These are phyloP conservation scores for Episyrphus balteatus DNA, from an alignment of 1,140 invertebrate genomes.

Conservation along the genomic window DNA sequence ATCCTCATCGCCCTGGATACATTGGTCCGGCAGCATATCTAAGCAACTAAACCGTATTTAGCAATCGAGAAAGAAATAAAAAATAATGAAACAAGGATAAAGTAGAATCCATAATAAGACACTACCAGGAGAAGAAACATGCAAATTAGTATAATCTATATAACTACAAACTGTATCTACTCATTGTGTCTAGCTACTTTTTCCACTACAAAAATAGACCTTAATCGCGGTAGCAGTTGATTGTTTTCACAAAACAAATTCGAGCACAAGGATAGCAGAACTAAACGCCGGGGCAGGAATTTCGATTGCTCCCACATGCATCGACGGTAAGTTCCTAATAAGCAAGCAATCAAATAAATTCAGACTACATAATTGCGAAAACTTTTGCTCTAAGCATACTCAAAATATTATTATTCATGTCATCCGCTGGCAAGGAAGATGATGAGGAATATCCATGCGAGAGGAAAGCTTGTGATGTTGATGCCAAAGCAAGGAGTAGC, in stretches of 20 bases:
- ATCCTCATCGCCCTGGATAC: slow-evolving; percentile 33
- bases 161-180: slow-evolving; percentile 20
- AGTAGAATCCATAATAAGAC: slow-evolving; percentile 3
- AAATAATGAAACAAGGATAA: slow-evolving; percentile 1
- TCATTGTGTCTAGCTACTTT: slow-evolving; percentile 36
- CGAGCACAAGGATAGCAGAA: slow-evolving; percentile 27
- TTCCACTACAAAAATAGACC: slow-evolving; percentile 38
- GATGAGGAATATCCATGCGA: no score
- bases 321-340: slow-evolving; percentile 26
- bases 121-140: neutral
- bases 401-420: no score
- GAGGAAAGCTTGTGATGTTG: no score
- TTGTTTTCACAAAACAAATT: slow-evolving; percentile 35
- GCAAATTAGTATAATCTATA: slow-evolving; percentile 10
- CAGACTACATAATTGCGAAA: no score
- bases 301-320: slow-evolving; percentile 36
- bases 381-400: no score
- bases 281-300: slow-evolving; percentile 28
- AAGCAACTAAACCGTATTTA: slow-evolving; percentile 17
- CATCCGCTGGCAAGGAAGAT: no score
- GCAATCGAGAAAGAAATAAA: slow-evolving; percentile 1
- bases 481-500: no score
- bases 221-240: slow-evolving; percentile 30
- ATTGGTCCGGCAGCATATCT: slow-evolving; percentile 33
- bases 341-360: no score